These are phyloP conservation scores for Oikopleura dioica DNA, from an alignment of 23 tunicate species.

Conservation along the genomic window DNA sequence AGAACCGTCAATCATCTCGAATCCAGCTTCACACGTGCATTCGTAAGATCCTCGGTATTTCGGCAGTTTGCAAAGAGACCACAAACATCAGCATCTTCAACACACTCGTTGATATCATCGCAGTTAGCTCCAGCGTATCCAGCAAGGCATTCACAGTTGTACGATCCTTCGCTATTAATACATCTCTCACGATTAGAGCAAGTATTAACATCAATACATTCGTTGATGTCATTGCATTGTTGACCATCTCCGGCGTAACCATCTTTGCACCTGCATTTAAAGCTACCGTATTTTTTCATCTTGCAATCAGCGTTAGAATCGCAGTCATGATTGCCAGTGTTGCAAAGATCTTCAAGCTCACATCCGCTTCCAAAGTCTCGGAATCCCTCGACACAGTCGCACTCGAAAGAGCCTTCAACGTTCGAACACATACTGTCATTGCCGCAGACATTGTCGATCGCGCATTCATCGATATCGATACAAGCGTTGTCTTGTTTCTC, in stretches of 20 bases:
- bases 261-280: constrained; percentile 14
- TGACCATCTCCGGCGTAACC: constrained; percentile 26
- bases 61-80: too few relatives aligned
- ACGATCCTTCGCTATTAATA: neutral
- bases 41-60: neutral
- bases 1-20: neutral
- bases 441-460: neutral
- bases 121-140: neutral
- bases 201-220: constrained; percentile 16
- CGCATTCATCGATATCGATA: constrained; percentile 6
- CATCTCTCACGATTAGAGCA: constrained; percentile 13
- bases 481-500: neutral
- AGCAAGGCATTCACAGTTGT: neutral
- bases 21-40: neutral
- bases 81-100: too few relatives aligned
- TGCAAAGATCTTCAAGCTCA: constrained; percentile 21
- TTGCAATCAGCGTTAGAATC: constrained; percentile 17
- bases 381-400: neutral
- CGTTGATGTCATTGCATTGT: constrained; percentile 21
- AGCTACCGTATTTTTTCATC: constrained; percentile 18
- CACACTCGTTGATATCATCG: too few relatives aligned
- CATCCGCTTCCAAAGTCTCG: neutral
- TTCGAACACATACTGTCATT: neutral
- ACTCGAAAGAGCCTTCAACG: neutral
- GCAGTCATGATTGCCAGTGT: constrained; percentile 15